These are phyloP conservation scores for Poeciliopsis infans DNA, from an alignment of 2,797 vertebrate species.

Conservation along the genomic window DNA sequence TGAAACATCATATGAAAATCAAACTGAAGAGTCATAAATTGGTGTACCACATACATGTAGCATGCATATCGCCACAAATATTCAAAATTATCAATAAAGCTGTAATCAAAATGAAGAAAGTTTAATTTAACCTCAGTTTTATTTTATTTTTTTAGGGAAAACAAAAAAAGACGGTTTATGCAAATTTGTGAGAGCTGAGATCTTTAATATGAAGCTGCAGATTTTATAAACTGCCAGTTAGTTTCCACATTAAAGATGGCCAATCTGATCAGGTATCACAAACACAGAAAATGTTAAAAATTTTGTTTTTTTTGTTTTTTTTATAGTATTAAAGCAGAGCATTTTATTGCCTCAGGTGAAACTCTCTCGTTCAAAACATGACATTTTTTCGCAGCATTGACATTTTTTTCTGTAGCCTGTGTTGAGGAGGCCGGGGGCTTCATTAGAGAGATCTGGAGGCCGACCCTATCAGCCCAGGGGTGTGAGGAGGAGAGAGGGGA, in stretches of 20 bases:
- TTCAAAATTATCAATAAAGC: neutral
- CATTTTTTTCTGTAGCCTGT: conserved; percentile 41
- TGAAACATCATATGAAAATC: neutral
- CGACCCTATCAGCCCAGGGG: conserved; percentile 77
- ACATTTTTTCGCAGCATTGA: conserved; percentile 58
- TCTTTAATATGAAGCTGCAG: neutral
- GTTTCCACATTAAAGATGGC: neutral
- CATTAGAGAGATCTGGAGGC: conserved; percentile 82
- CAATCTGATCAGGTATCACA: neutral
- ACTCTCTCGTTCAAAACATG: conserved; percentile 17
- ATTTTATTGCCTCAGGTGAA: conserved; percentile 10
- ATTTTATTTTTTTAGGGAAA: neutral
- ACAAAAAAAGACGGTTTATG: neutral
- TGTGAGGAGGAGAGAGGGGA: conserved; percentile 40
- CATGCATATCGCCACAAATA: neutral
- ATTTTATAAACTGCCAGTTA: neutral
- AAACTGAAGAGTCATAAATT: neutral
- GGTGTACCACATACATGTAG: neutral
- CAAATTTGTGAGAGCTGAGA: neutral
- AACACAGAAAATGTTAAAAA: neutral
- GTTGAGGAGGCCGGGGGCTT: conserved; percentile 80
- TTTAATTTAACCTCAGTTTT: neutral
- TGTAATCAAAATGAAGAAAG: neutral
- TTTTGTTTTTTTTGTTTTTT: neutral
- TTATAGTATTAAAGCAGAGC: neutral